Conservation (phyloP, 2,797 vertebrate genomes). For the Poeciliopsis presidionis region DNA sequence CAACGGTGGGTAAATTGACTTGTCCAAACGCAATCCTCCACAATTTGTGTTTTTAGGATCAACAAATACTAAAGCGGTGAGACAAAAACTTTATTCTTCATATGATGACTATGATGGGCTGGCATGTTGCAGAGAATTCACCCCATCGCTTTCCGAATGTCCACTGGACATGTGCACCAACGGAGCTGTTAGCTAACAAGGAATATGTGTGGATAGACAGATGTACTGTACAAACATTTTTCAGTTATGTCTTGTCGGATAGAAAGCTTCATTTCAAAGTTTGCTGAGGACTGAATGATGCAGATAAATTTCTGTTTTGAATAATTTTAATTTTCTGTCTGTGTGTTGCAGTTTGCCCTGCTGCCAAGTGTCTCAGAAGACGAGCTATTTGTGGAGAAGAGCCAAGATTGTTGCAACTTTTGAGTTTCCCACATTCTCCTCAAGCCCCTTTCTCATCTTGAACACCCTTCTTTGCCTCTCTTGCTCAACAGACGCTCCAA, state of each 20-base stretch:
- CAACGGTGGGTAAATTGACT: constrained; percentile 33
- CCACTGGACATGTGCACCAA: background rate
- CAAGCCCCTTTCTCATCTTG: constrained; percentile 34
- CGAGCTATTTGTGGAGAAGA: constrained; percentile 47
- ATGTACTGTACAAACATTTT: background rate
- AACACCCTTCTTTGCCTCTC: constrained; percentile 27
- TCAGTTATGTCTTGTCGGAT: background rate
- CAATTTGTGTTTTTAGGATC: constrained; percentile 12
- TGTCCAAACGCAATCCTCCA: constrained; percentile 37
- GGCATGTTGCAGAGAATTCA: background rate
- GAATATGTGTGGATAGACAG: background rate
- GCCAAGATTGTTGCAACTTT: constrained; percentile 48
- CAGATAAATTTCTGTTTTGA: constrained; percentile 1
- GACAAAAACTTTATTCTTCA: background rate
- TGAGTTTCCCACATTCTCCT: constrained; percentile 42
- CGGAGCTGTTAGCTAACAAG: background rate
- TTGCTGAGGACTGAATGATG: background rate
- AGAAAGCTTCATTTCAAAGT: background rate
- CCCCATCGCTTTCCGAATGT: background rate
- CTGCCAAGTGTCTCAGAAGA: constrained; percentile 44
- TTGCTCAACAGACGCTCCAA: constrained; percentile 40
- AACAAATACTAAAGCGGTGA: background rate
- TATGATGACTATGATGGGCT: background rate
- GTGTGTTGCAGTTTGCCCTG: constrained; percentile 61
- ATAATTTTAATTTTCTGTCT: constrained; percentile 17